Conservation (phyloP, 2,888 invertebrate genomes). For the Calameuta filiformis region DNA sequence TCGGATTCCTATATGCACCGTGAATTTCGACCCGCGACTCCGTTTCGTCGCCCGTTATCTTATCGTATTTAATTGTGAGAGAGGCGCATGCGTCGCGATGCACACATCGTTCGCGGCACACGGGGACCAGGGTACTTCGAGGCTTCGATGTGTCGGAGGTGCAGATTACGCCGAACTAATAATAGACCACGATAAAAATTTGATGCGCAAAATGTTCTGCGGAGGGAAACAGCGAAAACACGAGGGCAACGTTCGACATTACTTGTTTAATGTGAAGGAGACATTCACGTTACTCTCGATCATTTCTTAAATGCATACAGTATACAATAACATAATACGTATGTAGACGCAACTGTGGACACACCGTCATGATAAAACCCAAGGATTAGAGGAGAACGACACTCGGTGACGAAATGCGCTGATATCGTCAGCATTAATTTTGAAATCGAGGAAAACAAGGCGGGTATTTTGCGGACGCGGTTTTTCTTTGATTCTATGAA, state of each 20-base stretch:
- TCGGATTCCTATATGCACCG: not conserved
- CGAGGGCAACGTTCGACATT: conserved; percentile 51
- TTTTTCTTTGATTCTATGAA: not conserved
- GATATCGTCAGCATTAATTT: not conserved
- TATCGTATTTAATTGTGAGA: not conserved
- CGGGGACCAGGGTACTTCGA: conserved; percentile 27
- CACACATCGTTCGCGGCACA: not conserved
- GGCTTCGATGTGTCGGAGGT: conserved; percentile 48
- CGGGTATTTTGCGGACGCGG: not conserved
- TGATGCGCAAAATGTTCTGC: conserved; percentile 53
- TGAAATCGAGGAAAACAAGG: not conserved
- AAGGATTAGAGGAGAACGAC: not conserved
- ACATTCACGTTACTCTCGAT: not conserved
- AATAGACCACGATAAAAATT: conserved; percentile 62
- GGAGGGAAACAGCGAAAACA: conserved; percentile 49
- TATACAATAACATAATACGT: not conserved
- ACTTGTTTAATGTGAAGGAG: not conserved
- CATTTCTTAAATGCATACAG: not conserved
- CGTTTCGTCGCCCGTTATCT: conserved; percentile 3
- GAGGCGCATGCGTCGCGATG: not conserved
- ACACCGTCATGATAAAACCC: not conserved
- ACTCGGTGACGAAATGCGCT: not conserved
- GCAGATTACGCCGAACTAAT: conserved; percentile 59
- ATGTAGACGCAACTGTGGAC: not conserved
- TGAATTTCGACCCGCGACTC: conserved; percentile 4